These are phyloP conservation scores for Acanthacorydalis orientalis DNA, from an alignment of 2,888 invertebrate species.

Conservation along the genomic window DNA sequence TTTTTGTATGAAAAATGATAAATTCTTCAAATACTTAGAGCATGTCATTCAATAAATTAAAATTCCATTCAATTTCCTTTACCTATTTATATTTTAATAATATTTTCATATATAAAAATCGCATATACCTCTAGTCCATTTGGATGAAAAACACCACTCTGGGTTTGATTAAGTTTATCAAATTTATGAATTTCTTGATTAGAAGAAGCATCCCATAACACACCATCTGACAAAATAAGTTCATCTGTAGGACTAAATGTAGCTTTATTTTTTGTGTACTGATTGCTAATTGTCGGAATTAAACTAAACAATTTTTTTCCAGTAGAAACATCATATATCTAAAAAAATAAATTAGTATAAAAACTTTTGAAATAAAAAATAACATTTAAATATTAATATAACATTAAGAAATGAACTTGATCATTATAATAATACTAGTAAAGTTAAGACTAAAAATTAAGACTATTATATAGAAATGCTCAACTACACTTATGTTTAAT, in stretches of 20 bases:
- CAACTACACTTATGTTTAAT: too few species aligned
- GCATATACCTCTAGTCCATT: slow-evolving; percentile 69
- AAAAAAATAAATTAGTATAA: slow-evolving; percentile 12
- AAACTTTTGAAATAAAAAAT: background rate
- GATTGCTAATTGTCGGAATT: slow-evolving; percentile 70
- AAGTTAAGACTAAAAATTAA: too few species aligned
- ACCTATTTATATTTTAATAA: background rate
- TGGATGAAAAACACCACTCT: slow-evolving; percentile 93
- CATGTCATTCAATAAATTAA: background rate
- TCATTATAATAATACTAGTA: too few species aligned
- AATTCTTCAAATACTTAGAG: too few species aligned
- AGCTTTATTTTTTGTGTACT: slow-evolving; percentile 85
- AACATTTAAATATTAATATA: background rate
- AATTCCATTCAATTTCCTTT: background rate
- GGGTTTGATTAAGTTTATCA: slow-evolving; percentile 89
- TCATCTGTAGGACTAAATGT: slow-evolving; percentile 91
- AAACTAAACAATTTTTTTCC: slow-evolving; percentile 57
- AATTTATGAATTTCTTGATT: slow-evolving; percentile 89
- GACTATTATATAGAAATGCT: too few species aligned
- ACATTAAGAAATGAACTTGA: too few species aligned
- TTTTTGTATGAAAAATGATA: too few species aligned
- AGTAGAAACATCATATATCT: slow-evolving; percentile 78
- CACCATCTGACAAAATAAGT: slow-evolving; percentile 87
- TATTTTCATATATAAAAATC: background rate
- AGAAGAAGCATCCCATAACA: slow-evolving; percentile 81